A percentile compares a stretch with the other conserved stretches of the same genome.
Conservation (phyloP, 2,113 vertebrate species). For the Scomber colias region DNA sequence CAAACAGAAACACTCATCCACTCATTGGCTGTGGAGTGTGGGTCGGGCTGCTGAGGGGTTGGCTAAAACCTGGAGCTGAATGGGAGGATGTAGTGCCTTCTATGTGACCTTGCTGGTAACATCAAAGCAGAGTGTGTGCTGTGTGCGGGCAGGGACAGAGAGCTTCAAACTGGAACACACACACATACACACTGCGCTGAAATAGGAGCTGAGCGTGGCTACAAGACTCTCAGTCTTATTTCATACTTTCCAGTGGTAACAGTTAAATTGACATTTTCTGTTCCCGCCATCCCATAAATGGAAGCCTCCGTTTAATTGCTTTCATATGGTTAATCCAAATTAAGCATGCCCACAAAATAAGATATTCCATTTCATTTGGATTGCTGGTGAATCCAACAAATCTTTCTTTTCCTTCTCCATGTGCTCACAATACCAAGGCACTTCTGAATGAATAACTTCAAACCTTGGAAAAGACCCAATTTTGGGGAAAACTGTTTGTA, state of each 20-base stretch:
- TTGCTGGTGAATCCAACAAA: slow-evolving; percentile 76
- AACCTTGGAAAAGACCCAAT: slow-evolving; percentile 64
- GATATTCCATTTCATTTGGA: slow-evolving; percentile 81
- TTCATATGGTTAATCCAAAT: slow-evolving; percentile 85
- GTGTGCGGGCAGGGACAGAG: slow-evolving; percentile 30
- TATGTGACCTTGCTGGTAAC: slow-evolving; percentile 77
- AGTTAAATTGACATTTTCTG: slow-evolving; percentile 81
- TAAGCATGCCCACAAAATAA: slow-evolving; percentile 80
- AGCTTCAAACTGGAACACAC: slow-evolving; percentile 25
- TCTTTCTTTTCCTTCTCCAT: slow-evolving; percentile 68
- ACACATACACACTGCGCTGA: slow-evolving; percentile 27
- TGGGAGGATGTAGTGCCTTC: slow-evolving; percentile 67
- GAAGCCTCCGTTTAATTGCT: slow-evolving; percentile 81
- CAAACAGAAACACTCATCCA: slow-evolving; percentile 27
- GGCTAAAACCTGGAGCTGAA: slow-evolving; percentile 60
- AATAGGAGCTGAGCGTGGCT: slow-evolving; percentile 50
- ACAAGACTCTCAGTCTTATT: slow-evolving; percentile 67
- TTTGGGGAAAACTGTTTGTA: slow-evolving; percentile 67
- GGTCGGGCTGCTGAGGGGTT: slow-evolving; percentile 31
- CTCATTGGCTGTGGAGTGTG: slow-evolving; percentile 22
- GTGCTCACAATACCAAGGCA: slow-evolving; percentile 62
- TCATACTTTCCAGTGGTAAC: slow-evolving; percentile 82
- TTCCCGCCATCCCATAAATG: slow-evolving; percentile 71
- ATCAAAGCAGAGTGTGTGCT: slow-evolving; percentile 41
- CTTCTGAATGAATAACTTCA: slow-evolving; percentile 76